These are phyloP conservation scores for Zaprionus obscuricornis DNA, from an alignment of 2,888 invertebrate species.

Conservation along the genomic window DNA sequence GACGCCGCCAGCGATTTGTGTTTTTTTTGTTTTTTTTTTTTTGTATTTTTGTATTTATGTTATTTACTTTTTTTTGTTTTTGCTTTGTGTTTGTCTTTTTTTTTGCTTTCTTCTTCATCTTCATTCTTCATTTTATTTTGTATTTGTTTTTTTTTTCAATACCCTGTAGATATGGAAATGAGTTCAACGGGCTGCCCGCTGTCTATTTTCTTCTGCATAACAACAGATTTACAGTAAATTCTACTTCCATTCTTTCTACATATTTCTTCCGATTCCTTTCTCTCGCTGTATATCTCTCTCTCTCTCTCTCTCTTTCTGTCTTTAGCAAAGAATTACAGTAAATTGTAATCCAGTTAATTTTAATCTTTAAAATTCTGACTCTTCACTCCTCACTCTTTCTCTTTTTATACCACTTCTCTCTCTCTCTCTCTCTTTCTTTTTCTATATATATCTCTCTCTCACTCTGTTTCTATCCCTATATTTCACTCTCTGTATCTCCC, in stretches of 20 bases:
- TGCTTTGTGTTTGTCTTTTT: neutral
- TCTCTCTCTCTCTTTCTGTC: too few relatives aligned
- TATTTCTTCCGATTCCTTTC: too few relatives aligned
- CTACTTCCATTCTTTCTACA: too few relatives aligned
- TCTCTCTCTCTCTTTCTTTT: conserved; percentile 5
- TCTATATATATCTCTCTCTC: too few relatives aligned
- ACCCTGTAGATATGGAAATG: too few relatives aligned
- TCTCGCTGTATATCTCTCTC: too few relatives aligned
- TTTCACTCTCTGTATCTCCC: conserved; percentile 7
- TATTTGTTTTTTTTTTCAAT: conserved; percentile 1
- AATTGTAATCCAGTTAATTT: too few relatives aligned
- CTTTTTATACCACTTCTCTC: neutral
- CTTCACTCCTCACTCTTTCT: neutral
- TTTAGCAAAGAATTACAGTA: too few relatives aligned
- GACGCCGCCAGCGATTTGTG: conserved; percentile 28
- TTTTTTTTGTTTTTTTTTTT: conserved; percentile 18
- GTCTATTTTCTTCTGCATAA: too few relatives aligned
- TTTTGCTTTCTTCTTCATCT: neutral
- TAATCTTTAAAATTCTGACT: conserved; percentile 20
- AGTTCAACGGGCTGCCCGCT: too few relatives aligned
- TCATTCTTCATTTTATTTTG: conserved; percentile 5
- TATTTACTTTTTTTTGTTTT: neutral
- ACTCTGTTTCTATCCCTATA: too few relatives aligned
- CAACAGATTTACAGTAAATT: too few relatives aligned
- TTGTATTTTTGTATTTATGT: neutral